Evolutionary conservation across 2,888 invertebrate genomes (phyloP).

Genomic region (Dolomedes plantarius): DNA sequence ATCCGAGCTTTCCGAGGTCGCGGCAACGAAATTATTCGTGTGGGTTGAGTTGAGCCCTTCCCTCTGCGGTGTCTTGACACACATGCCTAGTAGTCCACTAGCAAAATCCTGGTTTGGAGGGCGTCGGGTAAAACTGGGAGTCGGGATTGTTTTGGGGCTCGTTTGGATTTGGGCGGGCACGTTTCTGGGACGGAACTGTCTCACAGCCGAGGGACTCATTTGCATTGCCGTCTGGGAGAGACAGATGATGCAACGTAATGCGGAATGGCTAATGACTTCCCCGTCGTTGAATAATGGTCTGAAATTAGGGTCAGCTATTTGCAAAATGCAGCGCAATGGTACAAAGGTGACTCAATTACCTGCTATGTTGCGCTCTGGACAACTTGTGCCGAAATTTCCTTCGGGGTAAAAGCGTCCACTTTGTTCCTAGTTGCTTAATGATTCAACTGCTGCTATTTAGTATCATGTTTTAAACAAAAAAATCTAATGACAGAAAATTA

Average conservation of each 20-base stretch:
- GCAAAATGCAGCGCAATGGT: background rate
- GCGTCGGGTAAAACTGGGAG: constrained; percentile 43
- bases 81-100: constrained; percentile 57
- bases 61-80: constrained; percentile 33
- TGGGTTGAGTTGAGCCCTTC: background rate
- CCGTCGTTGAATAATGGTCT: too few species aligned
- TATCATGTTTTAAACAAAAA: too few species aligned
- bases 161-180: background rate
- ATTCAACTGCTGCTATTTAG: too few species aligned
- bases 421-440: too few species aligned
- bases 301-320: too few species aligned
- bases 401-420: too few species aligned
- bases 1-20: constrained; percentile 19
- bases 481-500: too few species aligned
- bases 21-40: too few species aligned
- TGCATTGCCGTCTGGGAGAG: background rate
- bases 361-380: too few species aligned
- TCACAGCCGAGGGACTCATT: background rate
- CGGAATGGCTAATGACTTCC: background rate
- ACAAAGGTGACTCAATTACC: background rate
- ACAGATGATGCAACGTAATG: too few species aligned
- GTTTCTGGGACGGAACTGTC: background rate
- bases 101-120: constrained; percentile 48
- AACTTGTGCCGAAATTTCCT: too few species aligned
- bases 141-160: too few species aligned